Base-by-base conservation (phyloP, 1,140 invertebrate species). In the Lasioglossum baleicum region DNA sequence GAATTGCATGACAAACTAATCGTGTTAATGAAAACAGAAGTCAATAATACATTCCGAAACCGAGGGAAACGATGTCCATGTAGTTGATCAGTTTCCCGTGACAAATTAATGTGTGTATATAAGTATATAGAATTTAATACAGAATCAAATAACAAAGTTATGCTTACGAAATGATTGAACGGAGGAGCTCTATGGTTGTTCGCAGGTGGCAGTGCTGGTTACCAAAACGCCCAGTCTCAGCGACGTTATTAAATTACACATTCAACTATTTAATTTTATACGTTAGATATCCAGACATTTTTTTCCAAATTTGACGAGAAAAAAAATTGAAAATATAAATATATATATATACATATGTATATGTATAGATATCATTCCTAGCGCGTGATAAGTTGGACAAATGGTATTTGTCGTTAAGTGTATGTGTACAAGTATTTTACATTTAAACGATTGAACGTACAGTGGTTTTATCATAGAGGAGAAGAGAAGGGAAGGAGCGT, bases 201-300 rank as follows among this genome's bases (percentile, higher is more conserved):
- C 82, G 81, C 89, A 90, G 88, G 89, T 90, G 89, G 88, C 89
- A 90, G 88, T 90, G 89, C 89, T 91, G 90, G 90, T 91, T 91
- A 90, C 88, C 87, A 90, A 89, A 90, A 87, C 88, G 81, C 86
- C 89, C 89, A 90, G 83, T 90, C 87, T 90, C 89, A 90, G 76
- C 88, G 88, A 88, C 81, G 82, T 73, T 90, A 90, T 88, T 88
- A 89, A 85, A 86, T 86, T 66, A 83, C 74, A 83, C 60, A 77
- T 51, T 65, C 69, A 82, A 65, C 78, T 87, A 83, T 83, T 77
- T 80, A 88, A 87, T 83, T 88, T 77, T 85, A 74, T 69, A 82
- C 67, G 75, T 66, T 81, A 80, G 74, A 67, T 63, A 51, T 26
- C 61, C 61, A 64, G 56, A 71, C 56, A 35, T 61, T 68, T 83